Evolutionary conservation across 2,888 invertebrate genomes (phyloP).

Genomic region (Drosophila kanekoi): DNA sequence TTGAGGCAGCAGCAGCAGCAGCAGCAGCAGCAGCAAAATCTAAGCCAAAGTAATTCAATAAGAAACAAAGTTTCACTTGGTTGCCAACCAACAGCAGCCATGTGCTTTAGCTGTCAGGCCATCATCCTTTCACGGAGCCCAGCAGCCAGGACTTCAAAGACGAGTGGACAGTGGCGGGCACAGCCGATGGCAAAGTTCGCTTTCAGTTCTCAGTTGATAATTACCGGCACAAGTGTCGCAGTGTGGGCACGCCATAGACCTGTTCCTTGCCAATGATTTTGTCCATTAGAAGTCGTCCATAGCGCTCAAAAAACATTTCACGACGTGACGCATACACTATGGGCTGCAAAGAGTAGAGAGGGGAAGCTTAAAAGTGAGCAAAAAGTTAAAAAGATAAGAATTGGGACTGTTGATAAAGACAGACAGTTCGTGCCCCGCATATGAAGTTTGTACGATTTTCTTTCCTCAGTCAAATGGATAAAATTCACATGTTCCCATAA

Average conservation of each 20-base stretch:
- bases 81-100: conserved; percentile 61
- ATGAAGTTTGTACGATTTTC: neutral
- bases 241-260: conserved; percentile 86
- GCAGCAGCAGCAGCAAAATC: conserved; percentile 46
- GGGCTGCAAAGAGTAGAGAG: conserved; percentile 72
- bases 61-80: conserved; percentile 65
- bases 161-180: conserved; percentile 22
- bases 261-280: conserved; percentile 83
- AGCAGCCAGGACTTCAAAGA: conserved; percentile 32
- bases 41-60: conserved; percentile 75
- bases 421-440: conserved; percentile 10
- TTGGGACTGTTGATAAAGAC: conserved; percentile 4
- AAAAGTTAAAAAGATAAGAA: neutral
- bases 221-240: conserved; percentile 90
- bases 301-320: conserved; percentile 83
- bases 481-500: neutral
- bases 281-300: conserved; percentile 82
- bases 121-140: conserved; percentile 16
- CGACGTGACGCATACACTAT: conserved; percentile 76
- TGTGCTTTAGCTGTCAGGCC: conserved; percentile 34
- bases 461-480: neutral
- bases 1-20: conserved; percentile 30
- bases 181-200: conserved; percentile 22
- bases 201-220: conserved; percentile 56
- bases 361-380: neutral